Conservation (phyloP, 2,113 vertebrate genomes). For the Pedetes capensis region DNA sequence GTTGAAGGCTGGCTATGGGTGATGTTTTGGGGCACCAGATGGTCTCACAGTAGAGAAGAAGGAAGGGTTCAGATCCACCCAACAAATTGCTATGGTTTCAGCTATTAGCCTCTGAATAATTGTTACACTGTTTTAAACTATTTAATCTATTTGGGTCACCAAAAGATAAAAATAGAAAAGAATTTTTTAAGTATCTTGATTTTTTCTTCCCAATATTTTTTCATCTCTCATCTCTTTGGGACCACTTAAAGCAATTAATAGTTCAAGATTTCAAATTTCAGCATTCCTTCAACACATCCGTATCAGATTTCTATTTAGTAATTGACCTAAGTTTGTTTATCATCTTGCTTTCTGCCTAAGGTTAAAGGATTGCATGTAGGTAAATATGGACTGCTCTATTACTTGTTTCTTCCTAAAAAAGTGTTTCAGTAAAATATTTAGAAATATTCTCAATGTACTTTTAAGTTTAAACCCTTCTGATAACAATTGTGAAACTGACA, state of each 20-base stretch:
- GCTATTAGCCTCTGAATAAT: slow-evolving; percentile 7
- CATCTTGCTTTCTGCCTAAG: neutral
- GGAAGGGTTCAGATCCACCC: neutral
- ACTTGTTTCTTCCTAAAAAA: neutral
- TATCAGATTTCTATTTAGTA: neutral
- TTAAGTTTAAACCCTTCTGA: slow-evolving; percentile 46
- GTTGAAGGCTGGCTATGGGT: neutral
- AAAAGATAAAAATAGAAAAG: slow-evolving; percentile 29
- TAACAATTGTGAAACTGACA: neutral
- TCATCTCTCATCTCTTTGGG: neutral
- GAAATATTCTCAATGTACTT: neutral
- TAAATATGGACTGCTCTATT: neutral
- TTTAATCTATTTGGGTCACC: neutral
- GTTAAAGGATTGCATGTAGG: neutral
- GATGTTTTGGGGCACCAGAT: neutral
- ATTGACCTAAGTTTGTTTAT: neutral
- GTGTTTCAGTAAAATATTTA: neutral
- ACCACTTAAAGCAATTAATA: neutral
- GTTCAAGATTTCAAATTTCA: slow-evolving; percentile 34
- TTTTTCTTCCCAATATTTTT: neutral
- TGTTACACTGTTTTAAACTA: neutral
- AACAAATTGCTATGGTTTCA: neutral
- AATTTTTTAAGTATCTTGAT: neutral
- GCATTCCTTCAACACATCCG: neutral
- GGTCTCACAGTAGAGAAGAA: neutral